Conservation (phyloP, 2,797 vertebrate genomes). For the Sebastes minor region DNA sequence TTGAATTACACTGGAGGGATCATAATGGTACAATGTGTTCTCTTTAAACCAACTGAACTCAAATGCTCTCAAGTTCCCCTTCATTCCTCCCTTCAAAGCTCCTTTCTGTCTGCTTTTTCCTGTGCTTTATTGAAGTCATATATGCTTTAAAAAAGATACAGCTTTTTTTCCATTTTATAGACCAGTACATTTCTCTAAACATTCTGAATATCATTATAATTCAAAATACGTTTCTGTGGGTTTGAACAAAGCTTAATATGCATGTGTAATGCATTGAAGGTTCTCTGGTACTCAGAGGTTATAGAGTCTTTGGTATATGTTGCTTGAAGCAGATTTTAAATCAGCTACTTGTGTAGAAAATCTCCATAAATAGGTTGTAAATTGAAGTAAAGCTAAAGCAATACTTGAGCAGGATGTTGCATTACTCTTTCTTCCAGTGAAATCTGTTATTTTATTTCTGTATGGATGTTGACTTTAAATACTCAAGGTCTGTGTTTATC, state of each 20-base stretch:
- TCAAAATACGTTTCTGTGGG: not conserved
- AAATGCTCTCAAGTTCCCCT: not conserved
- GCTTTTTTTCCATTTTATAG: conserved; percentile 14
- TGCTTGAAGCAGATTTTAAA: not conserved
- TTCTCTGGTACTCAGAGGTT: not conserved
- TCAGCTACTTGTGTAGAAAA: not conserved
- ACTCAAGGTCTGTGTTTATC: conserved; percentile 31
- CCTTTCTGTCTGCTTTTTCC: conserved; percentile 7
- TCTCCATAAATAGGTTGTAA: not conserved
- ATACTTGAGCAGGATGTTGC: not conserved
- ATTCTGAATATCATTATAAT: conserved; percentile 1
- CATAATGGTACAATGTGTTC: not conserved
- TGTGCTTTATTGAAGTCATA: not conserved
- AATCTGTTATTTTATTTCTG: conserved; percentile 12
- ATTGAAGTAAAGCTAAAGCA: not conserved
- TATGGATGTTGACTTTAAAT: conserved; percentile 15
- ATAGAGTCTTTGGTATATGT: not conserved
- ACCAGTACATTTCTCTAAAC: not conserved
- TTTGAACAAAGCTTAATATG: conserved; percentile 13
- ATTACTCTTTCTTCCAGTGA: not conserved
- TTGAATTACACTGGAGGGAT: not conserved
- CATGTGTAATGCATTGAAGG: not conserved
- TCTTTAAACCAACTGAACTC: conserved; percentile 2
- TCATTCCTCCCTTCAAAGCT: not conserved
- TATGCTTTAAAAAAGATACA: not conserved